Base-by-base conservation (phyloP, 2,113 vertebrate species). In the Microcebus tavaratra region DNA sequence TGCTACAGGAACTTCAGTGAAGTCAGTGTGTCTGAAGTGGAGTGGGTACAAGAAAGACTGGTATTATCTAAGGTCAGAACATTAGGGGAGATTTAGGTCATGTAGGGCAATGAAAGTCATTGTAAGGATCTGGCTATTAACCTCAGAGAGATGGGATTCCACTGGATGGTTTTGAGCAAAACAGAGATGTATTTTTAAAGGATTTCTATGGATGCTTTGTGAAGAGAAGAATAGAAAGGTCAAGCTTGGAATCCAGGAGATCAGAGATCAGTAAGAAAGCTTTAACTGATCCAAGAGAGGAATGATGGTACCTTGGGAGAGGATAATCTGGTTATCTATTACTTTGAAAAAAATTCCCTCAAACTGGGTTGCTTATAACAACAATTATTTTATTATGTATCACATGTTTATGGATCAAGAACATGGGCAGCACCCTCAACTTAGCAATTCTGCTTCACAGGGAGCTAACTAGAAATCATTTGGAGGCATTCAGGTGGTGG, bases 361-460 rank as follows among this genome's bases (percentile, higher is more conserved):
- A 88, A 88, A 68, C 8, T 70, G 65, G 53, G 5, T 75, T 39
- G 15, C 42, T 82, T 95, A 21, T 55, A 29, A 29, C 1, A 83
- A 23, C 65, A 70, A 9, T 9, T 18, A 55, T 57, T 91, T 59
- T 68, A 67, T 87, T 72, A 25, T 59, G 11, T 42, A 8, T 72
- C 73, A 34, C 6, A 9, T 17, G 72, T 83, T 34, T 93, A 6
- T 63, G 73, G 4, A 23, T 53, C 59, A 85, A 39, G 29, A 6
- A 8, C 27, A 8, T 6, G 2, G 18, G 8, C 4, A 76, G 7
- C 6, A 6, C 34, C 25, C 1, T 84, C n/a, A 53, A 1, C 5
- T 50, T 14, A 27, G 3, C 23, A 36, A 0, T 94, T 80, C 6
- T 65, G 50, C 4, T 80, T 85, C 42, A 45, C 53, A 8, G 67